phyloP scores from a whole-genome alignment of 37 sponge, comb jelly and placozoan genomes.

The Hexactinellida sp. region DNA sequence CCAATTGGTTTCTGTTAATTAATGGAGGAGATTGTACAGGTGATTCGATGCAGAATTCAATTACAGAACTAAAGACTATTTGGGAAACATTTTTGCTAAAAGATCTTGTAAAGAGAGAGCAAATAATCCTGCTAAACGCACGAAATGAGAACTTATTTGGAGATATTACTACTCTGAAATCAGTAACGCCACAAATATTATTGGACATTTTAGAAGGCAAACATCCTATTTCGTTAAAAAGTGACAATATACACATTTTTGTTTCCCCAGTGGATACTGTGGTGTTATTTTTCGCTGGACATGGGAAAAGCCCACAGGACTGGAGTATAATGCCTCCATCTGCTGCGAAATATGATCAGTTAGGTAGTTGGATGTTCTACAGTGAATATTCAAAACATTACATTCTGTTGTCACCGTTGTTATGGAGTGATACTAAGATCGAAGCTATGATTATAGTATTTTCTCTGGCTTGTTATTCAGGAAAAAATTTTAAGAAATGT shows the following conservation, averaged over 20 bases:
- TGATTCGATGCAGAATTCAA: background rate
- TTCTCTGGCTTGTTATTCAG: slow-evolving; percentile 5
- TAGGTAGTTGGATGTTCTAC: background rate
- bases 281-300: background rate
- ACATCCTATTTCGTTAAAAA: slow-evolving; percentile 1
- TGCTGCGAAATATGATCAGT: background rate
- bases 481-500: background rate
- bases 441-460: background rate
- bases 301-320: background rate
- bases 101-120: background rate
- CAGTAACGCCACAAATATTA: background rate
- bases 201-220: background rate
- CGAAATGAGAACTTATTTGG: background rate
- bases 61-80: background rate
- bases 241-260: background rate
- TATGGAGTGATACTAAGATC: background rate
- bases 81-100: background rate
- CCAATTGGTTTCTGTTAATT: background rate
- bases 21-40: background rate
- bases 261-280: background rate
- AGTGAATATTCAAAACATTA: background rate
- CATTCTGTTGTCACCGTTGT: background rate
- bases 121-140: background rate
- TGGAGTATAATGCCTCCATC: background rate
- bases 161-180: background rate